phyloP scores from a whole-genome alignment of 2,888 invertebrate genomes.

The Smittia sp. region DNA sequence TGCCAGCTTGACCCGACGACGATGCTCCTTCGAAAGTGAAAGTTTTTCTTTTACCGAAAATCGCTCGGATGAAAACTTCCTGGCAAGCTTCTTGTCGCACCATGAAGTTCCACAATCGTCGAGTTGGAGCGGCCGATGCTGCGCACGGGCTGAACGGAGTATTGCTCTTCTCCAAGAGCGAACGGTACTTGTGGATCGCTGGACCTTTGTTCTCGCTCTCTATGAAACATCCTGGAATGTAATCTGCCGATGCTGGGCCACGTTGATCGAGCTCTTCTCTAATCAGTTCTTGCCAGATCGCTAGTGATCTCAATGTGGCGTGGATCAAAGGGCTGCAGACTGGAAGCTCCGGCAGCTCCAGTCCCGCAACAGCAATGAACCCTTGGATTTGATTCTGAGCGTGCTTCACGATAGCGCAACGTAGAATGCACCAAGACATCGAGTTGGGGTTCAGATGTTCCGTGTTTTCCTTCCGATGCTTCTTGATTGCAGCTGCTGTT shows the following conservation, averaged over 20 bases:
- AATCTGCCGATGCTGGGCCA: constrained; percentile 77
- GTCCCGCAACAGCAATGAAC: constrained; percentile 84
- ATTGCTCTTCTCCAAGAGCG: constrained; percentile 86
- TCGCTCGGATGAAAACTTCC: constrained; percentile 91
- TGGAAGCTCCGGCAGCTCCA: constrained; percentile 88
- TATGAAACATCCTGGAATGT: constrained; percentile 86
- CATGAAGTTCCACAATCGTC: constrained; percentile 89
- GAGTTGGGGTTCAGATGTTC: constrained; percentile 93
- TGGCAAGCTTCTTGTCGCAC: constrained; percentile 90
- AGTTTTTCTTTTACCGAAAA: constrained; percentile 70
- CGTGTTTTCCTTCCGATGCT: constrained; percentile 60
- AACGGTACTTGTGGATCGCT: constrained; percentile 88
- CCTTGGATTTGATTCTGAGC: constrained; percentile 80
- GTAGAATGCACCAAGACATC: constrained; percentile 93
- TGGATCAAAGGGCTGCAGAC: constrained; percentile 93
- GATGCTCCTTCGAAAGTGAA: constrained; percentile 6
- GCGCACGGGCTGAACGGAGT: constrained; percentile 83
- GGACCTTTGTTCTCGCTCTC: constrained; percentile 74
- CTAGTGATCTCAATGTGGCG: constrained; percentile 77
- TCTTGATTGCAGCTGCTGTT: constrained; percentile 46
- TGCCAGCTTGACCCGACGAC: constrained; percentile 45
- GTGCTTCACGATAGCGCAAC: constrained; percentile 82
- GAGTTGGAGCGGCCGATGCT: constrained; percentile 69
- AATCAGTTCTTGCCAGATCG: constrained; percentile 84
- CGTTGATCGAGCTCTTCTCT: constrained; percentile 73